A percentile compares a stretch with the other conserved stretches of the same genome.
These are phyloP conservation scores for Andrena praecox DNA, from an alignment of 2,888 invertebrate species.

Conservation along the genomic window DNA sequence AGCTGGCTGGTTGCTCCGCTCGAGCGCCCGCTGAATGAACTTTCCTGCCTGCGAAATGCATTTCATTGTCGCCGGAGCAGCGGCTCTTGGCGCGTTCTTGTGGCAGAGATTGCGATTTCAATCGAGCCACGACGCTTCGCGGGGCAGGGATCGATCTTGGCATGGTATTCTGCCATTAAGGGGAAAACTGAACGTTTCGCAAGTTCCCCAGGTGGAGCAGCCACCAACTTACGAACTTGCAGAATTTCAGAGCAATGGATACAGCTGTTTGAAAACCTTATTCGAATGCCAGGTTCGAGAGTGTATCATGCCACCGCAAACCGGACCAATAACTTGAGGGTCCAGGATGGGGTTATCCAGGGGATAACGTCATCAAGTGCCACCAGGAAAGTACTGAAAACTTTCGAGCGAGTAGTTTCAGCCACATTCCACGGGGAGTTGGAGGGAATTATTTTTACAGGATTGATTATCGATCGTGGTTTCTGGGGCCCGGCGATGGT, in stretches of 20 bases:
- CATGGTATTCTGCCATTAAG: not conserved
- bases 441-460: slow-evolving; percentile 43
- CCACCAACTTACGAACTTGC: not conserved
- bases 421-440: slow-evolving; percentile 19
- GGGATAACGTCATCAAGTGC: slow-evolving; percentile 29
- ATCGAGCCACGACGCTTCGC: slow-evolving; percentile 15
- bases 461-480: slow-evolving; percentile 38
- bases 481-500: not conserved
- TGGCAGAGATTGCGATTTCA: slow-evolving; percentile 15
- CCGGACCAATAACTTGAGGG: not conserved
- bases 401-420: slow-evolving; percentile 28
- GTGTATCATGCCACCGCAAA: not conserved
- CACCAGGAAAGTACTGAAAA: slow-evolving; percentile 20
- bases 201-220: no score
- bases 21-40: slow-evolving; percentile 13
- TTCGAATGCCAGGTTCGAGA: no score
- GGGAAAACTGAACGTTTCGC: no score
- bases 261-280: no score
- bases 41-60: slow-evolving; percentile 18
- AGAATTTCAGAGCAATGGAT: not conserved
- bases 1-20: not conserved
- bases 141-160: no score
- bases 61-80: slow-evolving; percentile 27
- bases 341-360: slow-evolving; percentile 27
- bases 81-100: slow-evolving; percentile 21